A percentile compares a stretch with the other conserved stretches of the same genome.
Conservation (phyloP, 37 sponge, comb jelly and placozoan genomes). For the Mnemiopsis leidyi region DNA sequence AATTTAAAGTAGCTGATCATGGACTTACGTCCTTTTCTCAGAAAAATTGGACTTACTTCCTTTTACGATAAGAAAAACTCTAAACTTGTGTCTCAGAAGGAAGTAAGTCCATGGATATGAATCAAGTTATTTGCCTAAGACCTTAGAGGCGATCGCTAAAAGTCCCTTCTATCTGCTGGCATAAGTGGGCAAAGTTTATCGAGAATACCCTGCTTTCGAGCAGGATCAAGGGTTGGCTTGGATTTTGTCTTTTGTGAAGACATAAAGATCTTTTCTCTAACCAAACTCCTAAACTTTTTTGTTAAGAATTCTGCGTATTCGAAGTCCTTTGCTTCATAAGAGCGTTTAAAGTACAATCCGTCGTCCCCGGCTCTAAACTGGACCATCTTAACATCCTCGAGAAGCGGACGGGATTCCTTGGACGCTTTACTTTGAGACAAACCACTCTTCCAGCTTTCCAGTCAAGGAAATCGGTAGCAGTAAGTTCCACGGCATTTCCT, state of each 20-base stretch:
- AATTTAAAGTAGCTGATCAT: no score
- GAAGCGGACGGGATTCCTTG: not conserved
- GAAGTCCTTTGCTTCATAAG: not conserved
- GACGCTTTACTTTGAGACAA: not conserved
- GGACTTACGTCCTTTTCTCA: not conserved
- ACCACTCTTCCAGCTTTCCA: not conserved
- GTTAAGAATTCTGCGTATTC: not conserved
- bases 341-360: not conserved
- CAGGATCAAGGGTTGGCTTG: not conserved
- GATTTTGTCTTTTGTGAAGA: not conserved
- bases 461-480: not conserved
- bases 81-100: not conserved
- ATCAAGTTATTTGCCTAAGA: not conserved
- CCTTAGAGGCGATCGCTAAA: not conserved
- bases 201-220: not conserved
- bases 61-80: not conserved
- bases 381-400: not conserved
- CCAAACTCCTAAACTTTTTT: not conserved
- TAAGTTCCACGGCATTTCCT: not conserved
- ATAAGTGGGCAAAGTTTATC: not conserved
- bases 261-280: not conserved
- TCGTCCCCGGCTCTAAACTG: not conserved
- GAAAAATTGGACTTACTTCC: not conserved
- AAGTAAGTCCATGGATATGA: not conserved
- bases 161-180: not conserved